Percentiles rank a stretch among this genome's conserved stretches.
Conservation (phyloP, 2,888 invertebrate genomes). For the Aphelenchoides bicaudatus region DNA sequence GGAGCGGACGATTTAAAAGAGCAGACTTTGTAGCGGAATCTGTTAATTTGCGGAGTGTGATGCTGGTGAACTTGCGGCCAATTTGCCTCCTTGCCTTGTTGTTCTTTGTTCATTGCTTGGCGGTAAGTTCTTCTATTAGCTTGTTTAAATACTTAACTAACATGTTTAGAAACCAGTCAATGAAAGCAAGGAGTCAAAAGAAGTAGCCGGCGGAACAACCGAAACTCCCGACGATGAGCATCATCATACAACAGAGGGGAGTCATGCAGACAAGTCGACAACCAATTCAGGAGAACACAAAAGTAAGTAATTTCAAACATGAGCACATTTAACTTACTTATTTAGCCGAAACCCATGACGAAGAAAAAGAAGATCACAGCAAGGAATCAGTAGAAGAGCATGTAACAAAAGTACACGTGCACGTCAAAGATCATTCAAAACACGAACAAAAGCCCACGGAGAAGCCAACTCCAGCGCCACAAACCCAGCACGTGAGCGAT, state of each 20-base stretch:
- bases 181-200: background rate
- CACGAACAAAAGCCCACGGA: constrained; percentile 5
- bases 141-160: too few species aligned
- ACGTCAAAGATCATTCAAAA: background rate
- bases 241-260: background rate
- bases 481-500: constrained; percentile 14
- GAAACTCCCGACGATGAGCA: background rate
- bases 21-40: too few species aligned
- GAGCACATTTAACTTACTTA: too few species aligned
- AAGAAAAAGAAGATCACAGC: background rate
- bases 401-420: background rate
- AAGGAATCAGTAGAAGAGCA: background rate
- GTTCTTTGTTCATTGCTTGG: too few species aligned
- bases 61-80: too few species aligned
- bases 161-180: background rate
- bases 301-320: too few species aligned
- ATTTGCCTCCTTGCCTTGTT: too few species aligned
- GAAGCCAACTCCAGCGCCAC: constrained; percentile 1
- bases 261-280: background rate
- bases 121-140: too few species aligned
- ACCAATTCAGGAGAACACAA: background rate
- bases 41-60: too few species aligned
- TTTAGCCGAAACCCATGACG: background rate
- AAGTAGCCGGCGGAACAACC: background rate
- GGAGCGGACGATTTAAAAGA: too few species aligned